Conservation (phyloP, 2,797 vertebrate genomes). For the Hozukius guyotensis region DNA sequence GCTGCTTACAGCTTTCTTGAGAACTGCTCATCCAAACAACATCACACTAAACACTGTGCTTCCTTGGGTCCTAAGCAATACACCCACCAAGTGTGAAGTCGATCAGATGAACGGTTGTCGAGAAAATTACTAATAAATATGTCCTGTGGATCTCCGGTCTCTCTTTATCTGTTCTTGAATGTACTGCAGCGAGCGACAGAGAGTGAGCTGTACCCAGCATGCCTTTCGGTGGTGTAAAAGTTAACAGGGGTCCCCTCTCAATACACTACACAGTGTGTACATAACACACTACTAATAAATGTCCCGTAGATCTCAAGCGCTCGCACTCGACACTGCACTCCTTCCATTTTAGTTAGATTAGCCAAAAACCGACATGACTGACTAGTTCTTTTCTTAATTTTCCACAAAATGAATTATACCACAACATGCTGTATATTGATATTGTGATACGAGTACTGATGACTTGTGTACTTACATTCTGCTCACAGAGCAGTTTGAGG, state of each 20-base stretch:
- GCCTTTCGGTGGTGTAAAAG: background rate
- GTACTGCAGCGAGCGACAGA: background rate
- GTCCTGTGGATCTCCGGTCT: background rate
- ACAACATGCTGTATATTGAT: background rate
- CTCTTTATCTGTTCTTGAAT: background rate
- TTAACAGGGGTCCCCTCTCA: background rate
- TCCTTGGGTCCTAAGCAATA: background rate
- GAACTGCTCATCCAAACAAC: background rate
- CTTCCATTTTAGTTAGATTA: background rate
- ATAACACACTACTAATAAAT: background rate
- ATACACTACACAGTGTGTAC: background rate
- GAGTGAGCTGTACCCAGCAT: background rate
- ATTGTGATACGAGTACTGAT: background rate
- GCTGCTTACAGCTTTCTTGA: background rate
- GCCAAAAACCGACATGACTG: background rate
- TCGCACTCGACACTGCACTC: background rate
- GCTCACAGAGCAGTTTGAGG: conserved; percentile 98
- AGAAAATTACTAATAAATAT: background rate
- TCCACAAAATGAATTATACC: background rate
- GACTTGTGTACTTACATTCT: conserved; percentile 88
- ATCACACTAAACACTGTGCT: background rate
- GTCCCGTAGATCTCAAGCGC: background rate
- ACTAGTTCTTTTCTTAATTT: background rate
- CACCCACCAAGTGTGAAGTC: background rate
- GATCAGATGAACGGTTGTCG: background rate